A percentile compares a stretch with the other conserved stretches of the same genome.
These are phyloP conservation scores for Ophioninae sp. DNA, from an alignment of 2,888 invertebrate species.

Conservation along the genomic window DNA sequence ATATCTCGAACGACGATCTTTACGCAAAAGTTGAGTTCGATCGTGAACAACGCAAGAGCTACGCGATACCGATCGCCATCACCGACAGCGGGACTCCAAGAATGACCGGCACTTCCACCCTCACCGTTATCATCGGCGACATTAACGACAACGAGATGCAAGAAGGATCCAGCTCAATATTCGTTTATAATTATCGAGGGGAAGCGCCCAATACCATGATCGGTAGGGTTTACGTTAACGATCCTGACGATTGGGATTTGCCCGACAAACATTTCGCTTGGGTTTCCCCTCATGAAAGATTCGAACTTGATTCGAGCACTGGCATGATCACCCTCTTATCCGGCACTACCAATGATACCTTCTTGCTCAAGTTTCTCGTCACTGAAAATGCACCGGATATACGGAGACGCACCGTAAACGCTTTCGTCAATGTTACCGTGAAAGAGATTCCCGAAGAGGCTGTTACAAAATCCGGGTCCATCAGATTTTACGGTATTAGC, in stretches of 20 bases:
- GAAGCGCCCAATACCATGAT: slow-evolving; percentile 91
- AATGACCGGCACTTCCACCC: slow-evolving; percentile 90
- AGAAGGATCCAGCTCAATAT: slow-evolving; percentile 93
- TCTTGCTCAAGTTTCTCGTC: slow-evolving; percentile 88
- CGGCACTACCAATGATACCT: slow-evolving; percentile 89
- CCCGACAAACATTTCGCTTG: slow-evolving; percentile 94
- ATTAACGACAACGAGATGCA: slow-evolving; percentile 95
- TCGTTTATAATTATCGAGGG: slow-evolving; percentile 97
- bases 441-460: slow-evolving; percentile 95
- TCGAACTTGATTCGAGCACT: slow-evolving; percentile 88
- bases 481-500: slow-evolving; percentile 90
- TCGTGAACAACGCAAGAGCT: slow-evolving; percentile 93
- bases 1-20: slow-evolving; percentile 86
- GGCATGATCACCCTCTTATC: slow-evolving; percentile 95
- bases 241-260: slow-evolving; percentile 98
- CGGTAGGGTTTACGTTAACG: slow-evolving; percentile 96
- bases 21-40: slow-evolving; percentile 90
- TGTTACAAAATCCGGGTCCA: slow-evolving; percentile 95
- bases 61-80: slow-evolving; percentile 93
- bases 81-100: slow-evolving; percentile 90
- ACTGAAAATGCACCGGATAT: slow-evolving; percentile 85
- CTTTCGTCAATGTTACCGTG: slow-evolving; percentile 93
- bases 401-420: slow-evolving; percentile 85
- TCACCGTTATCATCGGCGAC: slow-evolving; percentile 96
- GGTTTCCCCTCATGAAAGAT: slow-evolving; percentile 85